Evolutionary conservation across 2,113 vertebrate genomes (phyloP), one percentile per base, ranked within the genome.

Genomic region (Drymodes brunneopygia): DNA sequence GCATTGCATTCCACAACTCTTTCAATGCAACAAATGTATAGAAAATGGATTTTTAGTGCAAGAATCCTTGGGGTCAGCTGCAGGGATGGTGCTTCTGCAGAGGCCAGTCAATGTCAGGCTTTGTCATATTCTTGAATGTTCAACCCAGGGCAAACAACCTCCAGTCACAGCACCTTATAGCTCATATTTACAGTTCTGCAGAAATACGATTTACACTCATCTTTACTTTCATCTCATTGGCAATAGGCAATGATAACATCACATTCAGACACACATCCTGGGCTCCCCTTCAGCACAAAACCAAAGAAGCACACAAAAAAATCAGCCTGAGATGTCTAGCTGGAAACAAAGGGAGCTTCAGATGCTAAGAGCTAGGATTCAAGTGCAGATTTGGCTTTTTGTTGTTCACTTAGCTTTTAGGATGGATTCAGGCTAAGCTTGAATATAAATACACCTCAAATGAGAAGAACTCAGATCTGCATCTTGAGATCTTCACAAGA

Each of bases 401-500:
- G 51, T 35, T 82, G 40, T 72, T 95, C 57, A 53, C 2, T 50
- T 72, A 35, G 42, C 57, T 90, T 92, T 92, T 62, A 86, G 33
- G 74, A 66, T 38, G 35, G 45, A 83, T 93, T 90, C 71, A 62
- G 82, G n/a, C 50, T 80, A 73, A 82, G 38, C 58, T 66, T 82
- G 66, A 94, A 77, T 50, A 82, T 62, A 83, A 88, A 92, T 72
- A 53, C 14, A 70, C 42, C 47, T 81, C 62, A 58, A 38, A 83
- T 86, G 45, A 86, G 36, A 81, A 70, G 14, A 92, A 83, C 27
- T 81, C 60, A 81, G 82, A 88, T 83, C 82, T 94, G 85, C 75
- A 77, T 83, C 85, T 90, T 86, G 79, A 93, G 58, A 93, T 86
- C 75, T 86, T 88, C 67, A 88, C 45, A 93, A 82, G 74, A 61